Base-by-base conservation (phyloP, 2,888 invertebrate genomes). In the Erynnis tages region DNA sequence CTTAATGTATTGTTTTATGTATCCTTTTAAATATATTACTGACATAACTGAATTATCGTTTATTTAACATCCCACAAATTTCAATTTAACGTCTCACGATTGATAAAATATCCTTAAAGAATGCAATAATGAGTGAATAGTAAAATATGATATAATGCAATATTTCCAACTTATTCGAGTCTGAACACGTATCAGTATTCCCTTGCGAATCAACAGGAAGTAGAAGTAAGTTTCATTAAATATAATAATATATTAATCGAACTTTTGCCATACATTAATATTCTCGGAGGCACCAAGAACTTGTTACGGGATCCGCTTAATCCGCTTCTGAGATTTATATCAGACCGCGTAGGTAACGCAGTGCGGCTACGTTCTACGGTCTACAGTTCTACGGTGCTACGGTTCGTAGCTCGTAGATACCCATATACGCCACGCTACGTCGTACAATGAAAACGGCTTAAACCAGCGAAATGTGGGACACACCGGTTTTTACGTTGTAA, bases 241-340 rank as follows among this genome's bases (percentile, higher is more conserved):
- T 46, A 46, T 25, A 29, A 14, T 25, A 32, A 54, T 43, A 38
- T 40, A 46, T 11, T 35, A 10, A 34, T 45, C 40, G 32, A 25
- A 72, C 66, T 76, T 75, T 74, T 65, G 67, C 71, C 69, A 72
- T 72, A 73, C 69, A 67, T 72, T 72, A 75, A 74, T 76, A 79
- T 79, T 75, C 75, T 72, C 67, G 65, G 67, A 75, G 69, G 71
- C 70, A 74, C 70, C 71, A 76, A 76, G 77, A 78, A 80, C 77
- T 79, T 78, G 77, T 77, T 71, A 80, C 75, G 67, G 72, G 72
- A 79, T 77, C 73, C 71, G 58, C 69, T 70, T 82, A 83, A 84
- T 83, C 81, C 79, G 67, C 65, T 54, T 67, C 65, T 65, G 69
- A 80, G 82, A 83, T 83, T 82, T 83, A 79, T 83, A 76, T 71